Base-by-base conservation (phyloP, 2,113 vertebrate species). In the Odontophorus gujanensis region DNA sequence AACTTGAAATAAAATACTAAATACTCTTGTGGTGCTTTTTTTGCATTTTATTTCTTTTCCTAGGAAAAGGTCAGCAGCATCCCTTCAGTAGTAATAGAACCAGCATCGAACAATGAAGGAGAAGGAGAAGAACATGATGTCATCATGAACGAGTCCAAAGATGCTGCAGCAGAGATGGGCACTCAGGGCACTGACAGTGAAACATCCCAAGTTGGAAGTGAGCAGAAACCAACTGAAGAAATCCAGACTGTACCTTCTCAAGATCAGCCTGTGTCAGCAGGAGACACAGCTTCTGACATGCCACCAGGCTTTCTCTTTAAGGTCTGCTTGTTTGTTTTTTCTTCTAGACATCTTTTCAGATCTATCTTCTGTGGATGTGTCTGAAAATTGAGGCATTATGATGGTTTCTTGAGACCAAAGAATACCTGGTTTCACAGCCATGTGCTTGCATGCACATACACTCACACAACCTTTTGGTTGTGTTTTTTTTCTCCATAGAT, bases 31-130 rank as follows among this genome's bases (percentile, higher is more conserved):
- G 0, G 2, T 77, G 30, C 28, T 66, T 21, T 40, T 69, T 15
- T 50, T n/a, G 55, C 38, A 11, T 68, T 53, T 40, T 25, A 30
- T 77, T 55, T 75, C 76, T 34, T 32, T 3, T 38, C 17, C 13
- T 86, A 99, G 99, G 98, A 99, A 87, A 98, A 98, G 59, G 97
- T 98, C 98, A 93, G 96, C 95, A 96, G 97, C 7, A 99, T 99
- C 59, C 99, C 99, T 45, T 99, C 98, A 5, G 99, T 99, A 28
- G 97, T 99, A 81, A 99, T 99, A 77, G 98, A 99, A 85, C 99
- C 99, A 3, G 99, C 99, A 76, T 99, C 99, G 58, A 99, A 99
- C 97, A 98, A 99, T 0, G 99, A 99, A 95, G 99, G 97, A 1
- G 98, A 99, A 30, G 98, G 98, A 86, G 99, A 99, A 89, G 97